Conservation (phyloP, 2,113 vertebrate species). For the Megaptera novaeangliae region DNA sequence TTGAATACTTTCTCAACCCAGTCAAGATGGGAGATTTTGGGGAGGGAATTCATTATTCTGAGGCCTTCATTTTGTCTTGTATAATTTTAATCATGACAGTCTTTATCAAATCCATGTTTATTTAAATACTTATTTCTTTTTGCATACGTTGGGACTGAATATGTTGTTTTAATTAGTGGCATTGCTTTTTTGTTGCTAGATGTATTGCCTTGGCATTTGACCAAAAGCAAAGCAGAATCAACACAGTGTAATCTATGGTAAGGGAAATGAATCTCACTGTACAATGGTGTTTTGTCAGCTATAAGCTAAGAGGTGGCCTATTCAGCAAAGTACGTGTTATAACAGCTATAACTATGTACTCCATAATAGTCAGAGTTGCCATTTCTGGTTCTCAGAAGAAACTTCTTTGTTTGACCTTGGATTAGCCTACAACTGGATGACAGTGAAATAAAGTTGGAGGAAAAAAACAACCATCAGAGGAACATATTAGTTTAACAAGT, state of each 20-base stretch:
- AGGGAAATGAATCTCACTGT: slow-evolving; percentile 31
- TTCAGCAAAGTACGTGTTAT: too few species aligned
- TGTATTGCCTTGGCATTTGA: slow-evolving; percentile 68
- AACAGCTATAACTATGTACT: neutral
- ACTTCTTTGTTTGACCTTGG: neutral
- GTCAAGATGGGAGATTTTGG: neutral
- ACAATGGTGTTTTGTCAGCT: slow-evolving; percentile 42
- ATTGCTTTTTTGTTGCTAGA: slow-evolving; percentile 62
- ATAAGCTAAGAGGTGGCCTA: neutral
- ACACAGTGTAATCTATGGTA: neutral
- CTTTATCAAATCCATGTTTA: slow-evolving; percentile 73
- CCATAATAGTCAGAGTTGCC: neutral
- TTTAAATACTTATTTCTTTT: slow-evolving; percentile 70
- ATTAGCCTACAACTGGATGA: neutral
- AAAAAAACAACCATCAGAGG: neutral
- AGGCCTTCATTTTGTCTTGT: slow-evolving; percentile 42
- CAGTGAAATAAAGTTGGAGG: neutral
- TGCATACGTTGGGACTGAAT: slow-evolving; percentile 50
- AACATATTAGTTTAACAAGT: neutral
- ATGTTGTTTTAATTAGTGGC: slow-evolving; percentile 69
- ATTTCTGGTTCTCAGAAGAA: neutral
- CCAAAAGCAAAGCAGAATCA: slow-evolving; percentile 74
- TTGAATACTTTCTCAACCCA: neutral
- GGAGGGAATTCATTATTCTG: neutral
- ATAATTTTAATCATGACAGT: slow-evolving; percentile 54